These are phyloP conservation scores for Harpagoxenus sublaevis DNA, from an alignment of 2,888 invertebrate genomes.

Conservation along the genomic window DNA sequence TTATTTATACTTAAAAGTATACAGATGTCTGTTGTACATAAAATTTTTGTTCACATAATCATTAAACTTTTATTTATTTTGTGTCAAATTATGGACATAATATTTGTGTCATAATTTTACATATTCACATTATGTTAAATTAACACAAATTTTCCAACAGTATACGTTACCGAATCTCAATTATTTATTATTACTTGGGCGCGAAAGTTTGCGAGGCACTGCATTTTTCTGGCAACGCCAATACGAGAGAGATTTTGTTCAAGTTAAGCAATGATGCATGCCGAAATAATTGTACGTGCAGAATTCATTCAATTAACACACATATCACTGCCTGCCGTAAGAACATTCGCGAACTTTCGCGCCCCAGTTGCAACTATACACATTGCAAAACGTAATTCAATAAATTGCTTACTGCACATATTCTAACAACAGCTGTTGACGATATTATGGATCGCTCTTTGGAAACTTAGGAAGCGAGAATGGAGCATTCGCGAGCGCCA, in stretches of 20 bases:
- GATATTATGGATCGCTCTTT: background rate
- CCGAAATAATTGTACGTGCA: background rate
- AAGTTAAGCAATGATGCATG: background rate
- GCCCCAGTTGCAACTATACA: background rate
- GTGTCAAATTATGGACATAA: no score
- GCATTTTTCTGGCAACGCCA: background rate
- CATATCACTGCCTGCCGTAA: background rate
- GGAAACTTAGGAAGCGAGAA: constrained; percentile 22
- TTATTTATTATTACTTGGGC: background rate
- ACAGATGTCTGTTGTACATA: no score
- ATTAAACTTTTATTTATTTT: no score
- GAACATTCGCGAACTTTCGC: constrained; percentile 4
- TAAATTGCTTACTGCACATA: background rate
- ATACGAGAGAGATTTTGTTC: background rate
- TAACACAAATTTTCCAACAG: no score
- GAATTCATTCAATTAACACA: background rate
- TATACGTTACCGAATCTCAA: background rate
- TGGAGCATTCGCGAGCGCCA: background rate
- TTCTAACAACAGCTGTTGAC: background rate
- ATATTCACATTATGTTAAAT: no score
- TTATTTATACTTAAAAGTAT: no score
- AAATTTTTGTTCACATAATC: no score
- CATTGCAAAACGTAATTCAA: constrained; percentile 8
- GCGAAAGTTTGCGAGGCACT: background rate
- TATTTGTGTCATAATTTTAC: no score